Evolutionary conservation across 64 coral and sea anemone genomes (phyloP).

Genomic region (Stichodactyla helianthus): DNA sequence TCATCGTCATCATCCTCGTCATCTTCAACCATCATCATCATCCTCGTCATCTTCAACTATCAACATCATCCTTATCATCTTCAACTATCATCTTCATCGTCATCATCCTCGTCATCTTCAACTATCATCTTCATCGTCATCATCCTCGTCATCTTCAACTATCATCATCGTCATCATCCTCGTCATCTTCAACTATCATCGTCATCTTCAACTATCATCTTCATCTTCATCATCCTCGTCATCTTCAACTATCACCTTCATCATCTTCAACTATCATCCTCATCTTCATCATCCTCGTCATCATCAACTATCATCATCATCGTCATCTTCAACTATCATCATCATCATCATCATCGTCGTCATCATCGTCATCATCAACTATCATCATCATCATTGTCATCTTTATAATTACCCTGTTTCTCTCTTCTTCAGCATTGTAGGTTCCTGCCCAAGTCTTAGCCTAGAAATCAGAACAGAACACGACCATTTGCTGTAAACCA

Average conservation of each 20-base stretch:
- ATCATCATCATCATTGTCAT: not conserved
- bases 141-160: no score
- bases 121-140: not conserved
- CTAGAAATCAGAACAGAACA: slow-evolving; percentile 22
- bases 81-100: not conserved
- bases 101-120: not conserved
- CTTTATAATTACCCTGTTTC: slow-evolving; percentile 48
- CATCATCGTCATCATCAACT: not conserved
- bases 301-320: not conserved
- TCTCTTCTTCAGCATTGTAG: slow-evolving; percentile 73
- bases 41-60: no score
- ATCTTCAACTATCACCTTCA: no score
- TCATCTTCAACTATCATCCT: no score
- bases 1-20: not conserved
- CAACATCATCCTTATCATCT: no score
- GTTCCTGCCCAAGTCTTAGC: slow-evolving; percentile 74
- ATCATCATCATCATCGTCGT: not conserved
- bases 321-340: no score
- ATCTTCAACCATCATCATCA: not conserved
- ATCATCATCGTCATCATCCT: not conserved
- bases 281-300: not conserved
- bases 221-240: not conserved
- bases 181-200: not conserved
- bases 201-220: not conserved
- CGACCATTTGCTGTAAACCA: no score